Percentiles rank a stretch among this genome's conserved stretches.
Conservation (phyloP, 92 coral and sea anemone genomes). For the Epizoanthus illoricatus region DNA sequence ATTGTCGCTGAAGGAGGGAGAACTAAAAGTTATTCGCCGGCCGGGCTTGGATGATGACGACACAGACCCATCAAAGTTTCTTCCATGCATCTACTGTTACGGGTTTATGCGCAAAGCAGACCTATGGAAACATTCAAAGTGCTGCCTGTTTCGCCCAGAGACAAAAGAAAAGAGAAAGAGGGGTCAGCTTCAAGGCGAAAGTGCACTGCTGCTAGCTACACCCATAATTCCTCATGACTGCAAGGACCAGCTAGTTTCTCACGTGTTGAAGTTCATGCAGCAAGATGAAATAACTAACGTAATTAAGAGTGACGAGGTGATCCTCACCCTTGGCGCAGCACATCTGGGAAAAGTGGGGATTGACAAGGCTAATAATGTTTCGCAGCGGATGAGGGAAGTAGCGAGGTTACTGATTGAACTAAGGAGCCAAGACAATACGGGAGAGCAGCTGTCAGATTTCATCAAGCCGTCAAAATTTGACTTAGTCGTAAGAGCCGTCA, state of each 20-base stretch:
- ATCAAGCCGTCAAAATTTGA: constrained; percentile 51
- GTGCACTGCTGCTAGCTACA: constrained; percentile 8
- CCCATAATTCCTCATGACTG: constrained; percentile 18
- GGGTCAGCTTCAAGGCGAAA: constrained; percentile 5
- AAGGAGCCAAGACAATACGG: neutral
- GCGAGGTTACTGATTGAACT: constrained; percentile 45
- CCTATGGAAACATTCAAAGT: constrained; percentile 41
- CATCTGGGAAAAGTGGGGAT: constrained; percentile 27
- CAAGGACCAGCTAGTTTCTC: neutral
- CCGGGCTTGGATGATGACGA: neutral
- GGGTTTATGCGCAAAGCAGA: constrained; percentile 36
- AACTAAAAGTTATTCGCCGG: constrained; percentile 28
- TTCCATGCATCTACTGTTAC: constrained; percentile 41
- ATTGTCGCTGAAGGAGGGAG: constrained; percentile 24
- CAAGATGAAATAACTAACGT: constrained; percentile 34
- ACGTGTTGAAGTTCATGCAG: constrained; percentile 40
- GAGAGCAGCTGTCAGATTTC: constrained; percentile 16
- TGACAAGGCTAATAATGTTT: constrained; percentile 31
- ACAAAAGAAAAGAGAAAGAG: neutral
- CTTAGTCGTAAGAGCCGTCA: constrained; percentile 32
- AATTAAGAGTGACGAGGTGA: constrained; percentile 41
- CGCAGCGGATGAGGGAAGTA: constrained; percentile 53
- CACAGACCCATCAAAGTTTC: constrained; percentile 20
- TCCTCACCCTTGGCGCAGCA: constrained; percentile 18
- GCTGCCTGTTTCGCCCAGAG: constrained; percentile 19